Conservation (phyloP, 2,797 vertebrate genomes). For the Falco peregrinus region DNA sequence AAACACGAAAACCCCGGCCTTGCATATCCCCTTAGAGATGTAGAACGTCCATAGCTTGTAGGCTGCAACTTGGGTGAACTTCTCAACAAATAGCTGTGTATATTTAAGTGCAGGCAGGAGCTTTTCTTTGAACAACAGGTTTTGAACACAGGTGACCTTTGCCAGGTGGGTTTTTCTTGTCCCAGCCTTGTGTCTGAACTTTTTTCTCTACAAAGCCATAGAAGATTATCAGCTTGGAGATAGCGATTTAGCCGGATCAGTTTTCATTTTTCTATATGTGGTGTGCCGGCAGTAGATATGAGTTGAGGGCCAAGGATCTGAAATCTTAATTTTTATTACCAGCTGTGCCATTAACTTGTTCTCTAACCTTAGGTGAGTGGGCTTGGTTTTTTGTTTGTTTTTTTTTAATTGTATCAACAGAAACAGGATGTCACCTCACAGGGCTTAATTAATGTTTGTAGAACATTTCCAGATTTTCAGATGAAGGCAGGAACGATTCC, state of each 20-base stretch:
- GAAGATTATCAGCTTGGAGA: background rate
- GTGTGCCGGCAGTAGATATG: background rate
- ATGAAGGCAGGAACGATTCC: background rate
- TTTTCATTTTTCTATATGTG: background rate
- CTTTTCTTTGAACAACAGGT: background rate
- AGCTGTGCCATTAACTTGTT: background rate
- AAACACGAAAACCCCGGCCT: background rate
- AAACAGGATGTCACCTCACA: background rate
- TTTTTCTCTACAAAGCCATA: background rate
- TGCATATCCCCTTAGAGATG: rapidly evolving
- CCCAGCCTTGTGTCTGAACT: background rate
- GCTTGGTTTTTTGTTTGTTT: background rate
- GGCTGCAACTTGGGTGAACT: background rate
- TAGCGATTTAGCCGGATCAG: background rate
- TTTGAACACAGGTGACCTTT: background rate
- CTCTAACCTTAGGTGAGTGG: background rate
- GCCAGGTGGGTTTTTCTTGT: background rate
- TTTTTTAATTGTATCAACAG: background rate
- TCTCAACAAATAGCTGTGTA: background rate
- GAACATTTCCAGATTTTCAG: background rate
- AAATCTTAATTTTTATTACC: background rate
- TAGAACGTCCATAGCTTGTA: background rate
- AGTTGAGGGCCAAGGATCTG: background rate
- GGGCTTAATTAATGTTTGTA: background rate
- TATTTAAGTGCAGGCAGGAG: background rate